Evolutionary conservation across 2,113 vertebrate species (phyloP), one percentile per base, ranked within the genome.

Genomic region (Nematolebias whitei): DNA sequence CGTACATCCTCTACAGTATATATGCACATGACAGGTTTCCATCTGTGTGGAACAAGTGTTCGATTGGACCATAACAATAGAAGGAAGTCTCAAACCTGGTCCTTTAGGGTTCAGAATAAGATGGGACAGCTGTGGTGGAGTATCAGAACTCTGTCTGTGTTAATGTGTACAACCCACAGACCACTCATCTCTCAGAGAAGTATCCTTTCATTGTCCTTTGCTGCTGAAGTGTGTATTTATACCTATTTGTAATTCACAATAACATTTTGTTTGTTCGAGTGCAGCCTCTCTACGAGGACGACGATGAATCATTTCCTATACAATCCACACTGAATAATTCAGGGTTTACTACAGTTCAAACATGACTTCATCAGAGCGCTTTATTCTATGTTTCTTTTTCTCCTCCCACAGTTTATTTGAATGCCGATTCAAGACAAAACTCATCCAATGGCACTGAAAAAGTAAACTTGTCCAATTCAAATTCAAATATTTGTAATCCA

Each of bases 141-240:
- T 53, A 55, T 74, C 44, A 47, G 15, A n/a, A n/a, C n/a, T n/a
- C n/a, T n/a, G n/a, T n/a, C n/a, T n/a, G n/a, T n/a, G n/a, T n/a
- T n/a, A n/a, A n/a, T n/a, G n/a, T n/a, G n/a, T 61, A 59, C 64
- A 60, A 65, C 43, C 44, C 32, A 29, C 71, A 52, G 12, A 40
- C 58, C 73, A 61, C 63, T 74, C 71, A 52, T 69, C 57, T 22
- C 78, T 51, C 40, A 61, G 44, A 76, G 52, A 57, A 78, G 68
- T 49, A 75, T 76, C 59, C 18, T n/a, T 47, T 76, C 29, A 51
- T 58, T 63, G 47, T 74, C 71, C 23, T 59, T 74, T 69, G 59
- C 78, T 59, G 72, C 83, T 83, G 67, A 83, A 64, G 48, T 40
- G 24, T 50, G 39, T 68, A 23, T 79, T 86, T 62, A 78, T 50